Evolutionary conservation across 2,113 vertebrate genomes (phyloP), one percentile per base, ranked within the genome.

Genomic region (Hiodon tergisus): DNA sequence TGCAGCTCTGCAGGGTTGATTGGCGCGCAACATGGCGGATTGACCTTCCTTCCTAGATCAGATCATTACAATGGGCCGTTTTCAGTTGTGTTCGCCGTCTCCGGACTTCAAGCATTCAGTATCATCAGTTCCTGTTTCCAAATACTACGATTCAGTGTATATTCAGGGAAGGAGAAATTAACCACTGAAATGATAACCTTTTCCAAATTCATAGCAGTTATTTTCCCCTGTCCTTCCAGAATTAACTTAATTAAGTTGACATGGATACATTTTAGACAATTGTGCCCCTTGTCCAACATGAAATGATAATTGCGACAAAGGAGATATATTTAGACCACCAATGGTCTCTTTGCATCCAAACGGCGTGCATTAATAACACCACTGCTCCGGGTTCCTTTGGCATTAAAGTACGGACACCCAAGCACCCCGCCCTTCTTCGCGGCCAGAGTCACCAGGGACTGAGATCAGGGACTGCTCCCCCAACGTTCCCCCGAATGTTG

Each of bases 401-500:
- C 31, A 31, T 31, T 31, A 10, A 73, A 9, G 75, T 66, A 6
- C 14, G 65, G 76, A 77, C 68, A 67, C 77, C 80, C 77, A 78
- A 54, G 47, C n/a, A 3, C 76, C 67, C 73, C 55, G 48, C 63
- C 55, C 57, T 62, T 3, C 31, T 31, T 79, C 51, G 67, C 67
- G 71, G 66, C 57, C 60, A 50, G 67, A 73, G 70, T 67, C 59
- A n/a, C 65, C 3, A 17, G 76, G 72, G 72, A 79, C 52, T 17
- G 54, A 69, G 80, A 74, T 82, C 81, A 82, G 73, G 77, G 69
- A 60, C 65, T 31, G 31, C 2, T 31, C 31, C 31, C 31, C 31
- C 68, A 73, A 50, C 52, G 65, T 73, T 68, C 69, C 71, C 50
- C 68, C 68, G 51, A 8, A 16, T 52, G 9, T 53, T 79, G 74